phyloP scores from a whole-genome alignment of 2,113 vertebrate species.

The Odontesthes bonariensis region DNA sequence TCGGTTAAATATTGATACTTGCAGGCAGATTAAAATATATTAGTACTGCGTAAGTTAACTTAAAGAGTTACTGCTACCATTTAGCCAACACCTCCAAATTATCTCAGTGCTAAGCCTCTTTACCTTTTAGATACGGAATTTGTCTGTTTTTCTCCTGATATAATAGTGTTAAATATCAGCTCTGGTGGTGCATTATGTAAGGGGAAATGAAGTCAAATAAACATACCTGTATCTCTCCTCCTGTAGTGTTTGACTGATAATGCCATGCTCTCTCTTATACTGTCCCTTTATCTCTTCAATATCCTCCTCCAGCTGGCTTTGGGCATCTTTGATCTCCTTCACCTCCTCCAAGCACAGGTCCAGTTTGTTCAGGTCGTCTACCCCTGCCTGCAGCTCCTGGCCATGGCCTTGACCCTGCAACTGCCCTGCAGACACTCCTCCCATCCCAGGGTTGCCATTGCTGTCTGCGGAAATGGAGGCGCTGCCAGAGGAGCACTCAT shows the following conservation, averaged over 20 bases:
- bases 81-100: neutral
- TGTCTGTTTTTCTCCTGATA: neutral
- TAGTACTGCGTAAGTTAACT: neutral
- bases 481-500: slow-evolving; percentile 92
- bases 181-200: neutral
- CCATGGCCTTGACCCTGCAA: slow-evolving; percentile 68
- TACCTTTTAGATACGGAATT: neutral
- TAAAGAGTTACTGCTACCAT: neutral
- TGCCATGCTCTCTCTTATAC: slow-evolving; percentile 88
- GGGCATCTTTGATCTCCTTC: slow-evolving; percentile 91
- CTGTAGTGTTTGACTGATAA: slow-evolving; percentile 91
- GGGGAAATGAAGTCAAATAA: neutral
- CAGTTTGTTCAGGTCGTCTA: slow-evolving; percentile 68
- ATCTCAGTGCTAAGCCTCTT: neutral
- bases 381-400: slow-evolving; percentile 78
- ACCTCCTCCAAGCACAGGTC: slow-evolving; percentile 89
- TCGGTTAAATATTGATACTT: neutral
- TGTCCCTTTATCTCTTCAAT: slow-evolving; percentile 91
- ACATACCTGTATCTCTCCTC: slow-evolving; percentile 93
- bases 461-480: slow-evolving; percentile 90
- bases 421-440: slow-evolving; percentile 23
- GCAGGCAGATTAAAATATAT: neutral
- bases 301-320: slow-evolving; percentile 90
- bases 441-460: slow-evolving; percentile 82
- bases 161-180: neutral